Evolutionary conservation across 2,797 vertebrate species (phyloP).

Genomic region (Enteromius treurensis): DNA sequence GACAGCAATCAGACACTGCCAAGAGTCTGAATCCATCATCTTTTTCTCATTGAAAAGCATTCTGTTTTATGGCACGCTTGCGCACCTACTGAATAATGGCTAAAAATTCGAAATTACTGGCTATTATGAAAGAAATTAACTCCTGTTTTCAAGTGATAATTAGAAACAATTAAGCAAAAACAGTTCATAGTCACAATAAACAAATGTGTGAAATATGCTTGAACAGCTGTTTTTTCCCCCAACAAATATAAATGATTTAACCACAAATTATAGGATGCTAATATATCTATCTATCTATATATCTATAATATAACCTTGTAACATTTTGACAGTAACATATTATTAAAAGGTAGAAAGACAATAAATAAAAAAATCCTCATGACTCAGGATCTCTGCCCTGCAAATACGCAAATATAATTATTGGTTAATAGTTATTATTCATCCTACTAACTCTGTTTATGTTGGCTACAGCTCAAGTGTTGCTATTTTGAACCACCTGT

Average conservation of each 20-base stretch:
- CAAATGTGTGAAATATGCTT: constrained; percentile 15
- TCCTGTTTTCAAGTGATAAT: constrained; percentile 37
- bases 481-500: constrained; percentile 24
- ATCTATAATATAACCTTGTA: background rate
- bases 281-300: background rate
- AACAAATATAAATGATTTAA: background rate
- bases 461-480: background rate
- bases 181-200: constrained; percentile 7
- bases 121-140: constrained; percentile 30
- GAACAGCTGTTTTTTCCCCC: background rate
- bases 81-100: constrained; percentile 18
- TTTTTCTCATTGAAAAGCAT: constrained; percentile 2
- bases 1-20: constrained; percentile 39
- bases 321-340: background rate
- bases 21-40: constrained; percentile 45
- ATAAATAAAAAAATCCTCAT: background rate
- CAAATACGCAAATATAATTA: background rate
- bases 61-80: constrained; percentile 9
- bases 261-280: background rate
- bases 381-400: constrained; percentile 11
- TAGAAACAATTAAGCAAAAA: constrained; percentile 24
- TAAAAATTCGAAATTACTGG: background rate
- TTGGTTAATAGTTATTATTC: constrained; percentile 16
- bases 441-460: background rate
- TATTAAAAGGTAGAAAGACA: background rate